A percentile compares a stretch with the other conserved stretches of the same genome.
Evolutionary conservation across 2,797 vertebrate species (phyloP).

Genomic region (Anguilla anguilla): DNA sequence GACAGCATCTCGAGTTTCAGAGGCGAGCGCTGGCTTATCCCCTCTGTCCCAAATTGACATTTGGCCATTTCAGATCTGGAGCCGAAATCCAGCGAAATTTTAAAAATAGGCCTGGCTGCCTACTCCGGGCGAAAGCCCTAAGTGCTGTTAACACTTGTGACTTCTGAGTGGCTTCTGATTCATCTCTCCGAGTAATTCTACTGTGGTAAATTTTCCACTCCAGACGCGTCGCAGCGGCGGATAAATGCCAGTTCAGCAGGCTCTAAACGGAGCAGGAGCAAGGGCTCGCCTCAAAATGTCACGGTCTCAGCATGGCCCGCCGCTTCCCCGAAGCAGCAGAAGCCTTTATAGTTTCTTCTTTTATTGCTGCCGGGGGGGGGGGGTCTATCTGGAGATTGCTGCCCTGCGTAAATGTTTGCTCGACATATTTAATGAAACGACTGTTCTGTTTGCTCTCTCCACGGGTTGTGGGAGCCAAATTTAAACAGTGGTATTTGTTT

Average conservation of each 20-base stretch:
- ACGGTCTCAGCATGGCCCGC: slow-evolving; percentile 41
- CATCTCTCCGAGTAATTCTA: not conserved
- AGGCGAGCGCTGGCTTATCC: not conserved
- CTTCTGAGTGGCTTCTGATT: not conserved
- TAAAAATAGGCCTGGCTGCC: not conserved
- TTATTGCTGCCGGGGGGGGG: slow-evolving; percentile 32
- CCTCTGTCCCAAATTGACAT: not conserved
- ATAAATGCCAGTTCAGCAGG: not conserved
- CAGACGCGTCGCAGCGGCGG: not conserved
- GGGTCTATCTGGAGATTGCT: slow-evolving; percentile 60
- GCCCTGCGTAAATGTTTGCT: slow-evolving; percentile 66
- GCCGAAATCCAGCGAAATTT: not conserved
- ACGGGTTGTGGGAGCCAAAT: slow-evolving; percentile 15
- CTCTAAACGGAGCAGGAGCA: not conserved
- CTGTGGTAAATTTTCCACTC: not conserved
- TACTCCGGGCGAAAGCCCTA: not conserved
- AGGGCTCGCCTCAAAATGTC: slow-evolving; percentile 19
- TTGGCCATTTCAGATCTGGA: not conserved
- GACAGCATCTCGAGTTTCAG: not conserved
- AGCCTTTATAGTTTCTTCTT: slow-evolving; percentile 42
- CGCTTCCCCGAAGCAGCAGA: slow-evolving; percentile 37
- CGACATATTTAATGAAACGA: slow-evolving; percentile 66
- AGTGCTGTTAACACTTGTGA: not conserved
- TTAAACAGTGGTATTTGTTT: not conserved
- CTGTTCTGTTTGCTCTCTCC: slow-evolving; percentile 28